Percentiles rank a stretch among this genome's conserved stretches.
Evolutionary conservation across 2,797 vertebrate genomes (phyloP).

Genomic region (Eulemur mongoz): DNA sequence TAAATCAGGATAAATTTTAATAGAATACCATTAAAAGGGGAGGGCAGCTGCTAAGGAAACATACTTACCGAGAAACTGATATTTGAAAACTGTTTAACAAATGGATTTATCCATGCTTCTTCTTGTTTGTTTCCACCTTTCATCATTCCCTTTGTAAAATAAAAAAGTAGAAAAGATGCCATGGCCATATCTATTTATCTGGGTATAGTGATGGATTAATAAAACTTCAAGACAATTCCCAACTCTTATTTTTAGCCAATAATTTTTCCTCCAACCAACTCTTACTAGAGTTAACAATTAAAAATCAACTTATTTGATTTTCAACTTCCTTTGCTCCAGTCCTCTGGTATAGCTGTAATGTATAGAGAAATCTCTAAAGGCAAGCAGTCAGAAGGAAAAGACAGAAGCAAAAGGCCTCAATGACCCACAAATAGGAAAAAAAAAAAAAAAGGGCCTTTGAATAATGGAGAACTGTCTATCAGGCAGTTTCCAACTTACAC

Average conservation of each 20-base stretch:
- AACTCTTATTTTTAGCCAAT: constrained; percentile 73
- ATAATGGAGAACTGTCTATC: background rate
- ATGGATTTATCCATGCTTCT: constrained; percentile 96
- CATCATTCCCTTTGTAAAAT: constrained; percentile 91
- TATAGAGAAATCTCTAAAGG: constrained; percentile 72
- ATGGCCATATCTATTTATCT: constrained; percentile 67
- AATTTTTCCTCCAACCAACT: constrained; percentile 65
- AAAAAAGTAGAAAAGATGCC: constrained; percentile 73
- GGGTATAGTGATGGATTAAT: constrained; percentile 30
- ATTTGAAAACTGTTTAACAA: constrained; percentile 96
- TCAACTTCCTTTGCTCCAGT: constrained; percentile 78
- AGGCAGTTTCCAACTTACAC: background rate
- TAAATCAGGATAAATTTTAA: background rate
- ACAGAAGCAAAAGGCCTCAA: constrained; percentile 44
- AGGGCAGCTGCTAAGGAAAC: background rate
- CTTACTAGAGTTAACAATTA: constrained; percentile 69
- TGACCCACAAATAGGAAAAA: background rate
- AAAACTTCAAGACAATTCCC: constrained; percentile 68
- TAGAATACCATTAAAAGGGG: background rate
- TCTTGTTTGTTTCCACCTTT: constrained; percentile 96
- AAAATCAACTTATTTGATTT: constrained; percentile 69
- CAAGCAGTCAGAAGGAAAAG: constrained; percentile 73
- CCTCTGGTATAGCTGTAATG: constrained; percentile 79
- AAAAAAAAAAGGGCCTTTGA: background rate
- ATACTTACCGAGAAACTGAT: constrained; percentile 95